Evolutionary conservation across 1,140 invertebrate species (phyloP).

Genomic region (Coelopa frigida): DNA sequence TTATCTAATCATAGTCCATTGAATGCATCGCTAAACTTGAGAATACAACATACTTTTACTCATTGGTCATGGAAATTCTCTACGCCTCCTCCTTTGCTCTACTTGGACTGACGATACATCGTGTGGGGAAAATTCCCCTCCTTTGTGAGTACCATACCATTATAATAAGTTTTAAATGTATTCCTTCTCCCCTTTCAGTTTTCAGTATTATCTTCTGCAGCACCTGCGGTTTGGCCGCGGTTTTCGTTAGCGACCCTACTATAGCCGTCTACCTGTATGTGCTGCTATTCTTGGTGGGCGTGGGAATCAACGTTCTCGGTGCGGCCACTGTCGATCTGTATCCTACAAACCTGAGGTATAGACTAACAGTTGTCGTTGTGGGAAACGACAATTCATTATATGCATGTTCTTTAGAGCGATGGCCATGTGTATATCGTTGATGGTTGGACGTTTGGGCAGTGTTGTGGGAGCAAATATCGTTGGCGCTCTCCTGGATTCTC

Average conservation of each 20-base stretch:
- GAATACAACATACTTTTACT: constrained; percentile 16
- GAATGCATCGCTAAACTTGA: constrained; percentile 15
- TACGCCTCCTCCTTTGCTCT: constrained; percentile 17
- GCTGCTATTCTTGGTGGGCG: constrained; percentile 20
- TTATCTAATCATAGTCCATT: constrained; percentile 8
- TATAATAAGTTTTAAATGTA: background rate
- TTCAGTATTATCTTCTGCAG: constrained; percentile 10
- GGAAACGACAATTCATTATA: too few relatives aligned
- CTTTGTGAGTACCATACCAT: constrained; percentile 13
- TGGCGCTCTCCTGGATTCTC: constrained; percentile 15
- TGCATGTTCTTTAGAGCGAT: too few relatives aligned
- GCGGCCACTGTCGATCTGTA: constrained; percentile 31
- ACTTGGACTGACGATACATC: constrained; percentile 15
- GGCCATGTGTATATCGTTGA: constrained; percentile 36
- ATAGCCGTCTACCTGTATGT: constrained; percentile 18
- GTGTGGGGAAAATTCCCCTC: constrained; percentile 15
- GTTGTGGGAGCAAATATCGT: constrained; percentile 23
- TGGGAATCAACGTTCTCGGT: constrained; percentile 26
- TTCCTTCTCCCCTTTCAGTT: constrained; percentile 12
- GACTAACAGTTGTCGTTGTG: too few relatives aligned
- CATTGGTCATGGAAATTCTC: constrained; percentile 18
- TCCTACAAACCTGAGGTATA: constrained; percentile 33
- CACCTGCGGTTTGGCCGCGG: constrained; percentile 13
- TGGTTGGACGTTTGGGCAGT: constrained; percentile 29
- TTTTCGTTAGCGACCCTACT: constrained; percentile 13